phyloP scores from a whole-genome alignment of 2,113 vertebrate genomes.

The Otocyon megalotis region DNA sequence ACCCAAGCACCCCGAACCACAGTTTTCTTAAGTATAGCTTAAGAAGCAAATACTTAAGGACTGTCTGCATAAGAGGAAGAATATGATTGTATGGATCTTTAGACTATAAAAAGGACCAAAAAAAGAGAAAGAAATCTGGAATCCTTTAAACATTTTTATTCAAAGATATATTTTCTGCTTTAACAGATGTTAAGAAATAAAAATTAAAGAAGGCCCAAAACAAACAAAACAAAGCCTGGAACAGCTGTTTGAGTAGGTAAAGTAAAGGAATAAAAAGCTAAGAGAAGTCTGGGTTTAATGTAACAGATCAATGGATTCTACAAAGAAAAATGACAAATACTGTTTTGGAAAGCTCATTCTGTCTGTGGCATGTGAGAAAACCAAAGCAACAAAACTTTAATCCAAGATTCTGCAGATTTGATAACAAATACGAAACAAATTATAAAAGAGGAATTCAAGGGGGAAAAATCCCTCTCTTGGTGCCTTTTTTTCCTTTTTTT shows the following conservation, averaged over 20 bases:
- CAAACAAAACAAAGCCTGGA: background rate
- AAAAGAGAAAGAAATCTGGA: background rate
- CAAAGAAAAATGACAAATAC: background rate
- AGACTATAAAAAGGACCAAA: background rate
- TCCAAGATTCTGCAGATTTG: background rate
- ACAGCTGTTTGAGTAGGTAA: background rate
- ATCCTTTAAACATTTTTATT: slow-evolving; percentile 3
- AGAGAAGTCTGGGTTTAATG: background rate
- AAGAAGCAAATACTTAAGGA: background rate
- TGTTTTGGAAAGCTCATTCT: background rate
- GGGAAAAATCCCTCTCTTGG: background rate
- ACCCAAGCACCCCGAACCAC: too few species aligned
- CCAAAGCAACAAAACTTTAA: background rate
- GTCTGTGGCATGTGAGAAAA: background rate
- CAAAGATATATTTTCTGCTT: slow-evolving; percentile 34
- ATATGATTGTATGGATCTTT: background rate
- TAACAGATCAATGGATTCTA: background rate
- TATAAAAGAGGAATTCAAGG: background rate
- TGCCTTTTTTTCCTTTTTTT: background rate
- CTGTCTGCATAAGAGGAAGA: background rate
- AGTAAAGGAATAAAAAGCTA: background rate
- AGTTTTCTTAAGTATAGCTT: background rate
- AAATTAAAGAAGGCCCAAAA: background rate
- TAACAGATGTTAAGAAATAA: slow-evolving; percentile 32
- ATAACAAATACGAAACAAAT: background rate